These are phyloP conservation scores for Dendrocincla fuliginosa DNA, from an alignment of 2,797 vertebrate species.

Conservation along the genomic window DNA sequence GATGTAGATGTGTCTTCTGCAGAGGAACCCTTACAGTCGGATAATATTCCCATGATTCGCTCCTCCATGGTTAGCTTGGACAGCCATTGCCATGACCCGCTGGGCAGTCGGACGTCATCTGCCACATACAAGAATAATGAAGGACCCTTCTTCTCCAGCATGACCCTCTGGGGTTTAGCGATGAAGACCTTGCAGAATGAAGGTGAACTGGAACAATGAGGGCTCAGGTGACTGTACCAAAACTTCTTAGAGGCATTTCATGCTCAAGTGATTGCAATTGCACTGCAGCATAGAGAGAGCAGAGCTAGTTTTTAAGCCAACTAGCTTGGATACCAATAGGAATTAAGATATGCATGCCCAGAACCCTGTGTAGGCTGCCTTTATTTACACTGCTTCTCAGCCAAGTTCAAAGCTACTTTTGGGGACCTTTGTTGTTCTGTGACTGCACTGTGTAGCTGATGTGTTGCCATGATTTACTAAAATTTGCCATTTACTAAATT, in stretches of 20 bases:
- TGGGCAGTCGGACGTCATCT: conserved; percentile 57
- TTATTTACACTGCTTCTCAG: background rate
- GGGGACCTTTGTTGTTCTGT: background rate
- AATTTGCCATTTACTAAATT: background rate
- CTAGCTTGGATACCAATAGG: background rate
- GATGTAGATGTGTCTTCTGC: conserved; percentile 38
- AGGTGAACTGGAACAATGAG: conserved; percentile 81
- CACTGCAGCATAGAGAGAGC: background rate
- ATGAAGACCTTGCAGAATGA: conserved; percentile 95
- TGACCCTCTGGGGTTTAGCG: conserved; percentile 90
- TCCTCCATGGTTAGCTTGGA: conserved; percentile 78
- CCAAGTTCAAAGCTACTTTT: background rate
- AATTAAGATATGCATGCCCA: background rate
- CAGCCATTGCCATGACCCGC: conserved; percentile 71
- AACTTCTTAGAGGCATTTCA: background rate
- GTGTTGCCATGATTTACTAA: background rate
- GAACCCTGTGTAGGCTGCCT: background rate
- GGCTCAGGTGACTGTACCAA: background rate
- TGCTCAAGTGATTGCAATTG: background rate
- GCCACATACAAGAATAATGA: conserved; percentile 77
- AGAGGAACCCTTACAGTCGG: conserved; percentile 66
- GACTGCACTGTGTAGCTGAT: background rate
- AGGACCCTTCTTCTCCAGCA: conserved; percentile 88
- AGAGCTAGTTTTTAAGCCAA: background rate
- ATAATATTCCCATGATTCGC: conserved; percentile 64